phyloP scores from a whole-genome alignment of 2,113 vertebrate species.

The Polypterus senegalus region DNA sequence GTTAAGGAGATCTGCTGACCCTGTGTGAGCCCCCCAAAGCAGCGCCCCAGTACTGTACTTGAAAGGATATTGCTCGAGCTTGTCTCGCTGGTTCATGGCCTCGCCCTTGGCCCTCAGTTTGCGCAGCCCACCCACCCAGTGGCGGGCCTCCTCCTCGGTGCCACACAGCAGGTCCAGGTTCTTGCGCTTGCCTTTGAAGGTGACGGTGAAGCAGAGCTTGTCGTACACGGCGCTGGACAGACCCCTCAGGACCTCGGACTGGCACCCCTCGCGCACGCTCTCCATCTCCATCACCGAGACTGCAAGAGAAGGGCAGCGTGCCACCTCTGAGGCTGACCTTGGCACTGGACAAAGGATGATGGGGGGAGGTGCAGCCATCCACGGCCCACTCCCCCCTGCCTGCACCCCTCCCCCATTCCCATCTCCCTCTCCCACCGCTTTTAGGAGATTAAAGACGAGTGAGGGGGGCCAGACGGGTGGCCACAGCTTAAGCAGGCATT shows the following conservation, averaged over 20 bases:
- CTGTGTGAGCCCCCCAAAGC: neutral
- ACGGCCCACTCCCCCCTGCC: neutral
- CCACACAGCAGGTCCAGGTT: conserved; percentile 82
- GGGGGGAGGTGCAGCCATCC: neutral
- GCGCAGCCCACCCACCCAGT: conserved; percentile 76
- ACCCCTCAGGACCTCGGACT: conserved; percentile 70
- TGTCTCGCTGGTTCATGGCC: conserved; percentile 82
- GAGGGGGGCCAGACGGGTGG: too few species aligned
- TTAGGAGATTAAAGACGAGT: too few species aligned
- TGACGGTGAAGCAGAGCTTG: conserved; percentile 71
- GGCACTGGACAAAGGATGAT: neutral
- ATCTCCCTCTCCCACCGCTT: neutral
- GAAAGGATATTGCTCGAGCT: conserved; percentile 91
- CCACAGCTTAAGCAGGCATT: too few species aligned
- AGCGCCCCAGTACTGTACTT: rapidly evolving
- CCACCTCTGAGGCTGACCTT: too few species aligned
- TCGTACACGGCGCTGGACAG: conserved; percentile 52
- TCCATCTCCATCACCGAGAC: conserved; percentile 77
- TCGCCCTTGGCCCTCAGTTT: conserved; percentile 60
- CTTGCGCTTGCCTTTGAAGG: conserved; percentile 61
- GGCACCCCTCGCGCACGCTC: conserved; percentile 70
- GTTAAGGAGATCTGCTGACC: conserved; percentile 31
- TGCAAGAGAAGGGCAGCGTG: conserved; percentile 26
- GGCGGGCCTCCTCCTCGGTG: conserved; percentile 52
- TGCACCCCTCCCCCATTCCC: neutral